Percentiles rank a stretch among this genome's conserved stretches.
Conservation (phyloP, 2,113 vertebrate species). For the Fukomys damarensis region DNA sequence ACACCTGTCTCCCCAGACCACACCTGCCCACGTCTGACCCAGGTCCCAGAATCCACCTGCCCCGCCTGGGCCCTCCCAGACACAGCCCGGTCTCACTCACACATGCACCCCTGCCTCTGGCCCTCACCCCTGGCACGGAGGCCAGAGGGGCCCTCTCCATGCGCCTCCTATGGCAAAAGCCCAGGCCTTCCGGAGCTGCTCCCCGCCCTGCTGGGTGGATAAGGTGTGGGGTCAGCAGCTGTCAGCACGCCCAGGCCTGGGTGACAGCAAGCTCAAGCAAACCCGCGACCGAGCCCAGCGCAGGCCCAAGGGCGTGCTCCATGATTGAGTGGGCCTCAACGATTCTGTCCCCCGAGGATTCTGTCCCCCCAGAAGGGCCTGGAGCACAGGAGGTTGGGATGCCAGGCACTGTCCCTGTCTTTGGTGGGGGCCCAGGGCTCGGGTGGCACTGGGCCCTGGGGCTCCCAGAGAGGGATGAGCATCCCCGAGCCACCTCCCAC, state of each 20-base stretch:
- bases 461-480: background rate
- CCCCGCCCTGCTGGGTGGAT: too few relatives aligned
- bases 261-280: background rate
- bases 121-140: background rate
- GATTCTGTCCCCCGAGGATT: background rate
- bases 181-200: background rate
- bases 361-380: background rate
- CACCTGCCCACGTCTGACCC: background rate
- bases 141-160: background rate
- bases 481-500: background rate
- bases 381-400: background rate
- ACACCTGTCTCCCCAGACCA: background rate
- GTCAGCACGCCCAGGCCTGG: background rate
- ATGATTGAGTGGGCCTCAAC: background rate
- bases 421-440: background rate
- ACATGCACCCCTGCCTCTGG: too few relatives aligned
- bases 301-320: fast-evolving
- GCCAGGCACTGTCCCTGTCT: background rate
- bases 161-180: background rate
- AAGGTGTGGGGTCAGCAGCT: background rate
- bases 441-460: background rate
- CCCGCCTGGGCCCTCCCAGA: background rate
- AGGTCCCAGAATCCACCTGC: background rate
- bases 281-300: background rate
- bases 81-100: background rate